Evolutionary conservation across 2,888 invertebrate genomes (phyloP).

Genomic region (Caenorhabditis japonica): DNA sequence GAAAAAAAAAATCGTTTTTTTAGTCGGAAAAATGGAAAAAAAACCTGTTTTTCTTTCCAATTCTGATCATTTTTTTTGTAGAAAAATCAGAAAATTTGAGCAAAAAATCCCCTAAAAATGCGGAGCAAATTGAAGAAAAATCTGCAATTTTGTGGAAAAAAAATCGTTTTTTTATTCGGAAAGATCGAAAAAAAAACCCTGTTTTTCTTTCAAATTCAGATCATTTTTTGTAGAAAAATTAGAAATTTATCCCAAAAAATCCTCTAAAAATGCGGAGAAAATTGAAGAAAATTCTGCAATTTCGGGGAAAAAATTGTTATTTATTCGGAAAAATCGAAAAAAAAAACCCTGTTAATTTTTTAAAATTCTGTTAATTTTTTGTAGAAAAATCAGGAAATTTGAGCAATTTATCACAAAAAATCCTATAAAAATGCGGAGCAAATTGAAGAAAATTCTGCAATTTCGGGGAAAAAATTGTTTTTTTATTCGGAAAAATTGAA

Average conservation of each 20-base stretch:
- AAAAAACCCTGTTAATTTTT: slow-evolving; percentile 2
- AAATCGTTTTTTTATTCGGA: too few relatives aligned
- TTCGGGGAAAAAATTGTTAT: background rate
- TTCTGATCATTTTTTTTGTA: background rate
- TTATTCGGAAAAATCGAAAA: background rate
- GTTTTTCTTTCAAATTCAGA: background rate
- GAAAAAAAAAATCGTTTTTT: background rate
- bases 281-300: too few relatives aligned
- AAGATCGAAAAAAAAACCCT: too few relatives aligned
- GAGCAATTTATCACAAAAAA: background rate
- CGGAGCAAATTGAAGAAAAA: too few relatives aligned
- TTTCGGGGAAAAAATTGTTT: background rate
- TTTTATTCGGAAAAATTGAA: too few relatives aligned
- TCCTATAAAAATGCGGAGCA: too few relatives aligned
- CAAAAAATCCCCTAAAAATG: too few relatives aligned
- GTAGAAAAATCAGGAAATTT: background rate
- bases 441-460: too few relatives aligned
- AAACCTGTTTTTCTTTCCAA: background rate
- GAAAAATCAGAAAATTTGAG: background rate
- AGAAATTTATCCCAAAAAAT: background rate
- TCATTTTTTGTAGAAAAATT: background rate
- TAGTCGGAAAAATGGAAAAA: too few relatives aligned
- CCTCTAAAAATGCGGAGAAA: too few relatives aligned
- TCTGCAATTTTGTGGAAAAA: too few relatives aligned
- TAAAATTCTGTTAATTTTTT: background rate